phyloP scores from a whole-genome alignment of 2,888 invertebrate genomes.

The Melinopterus prodromus region DNA sequence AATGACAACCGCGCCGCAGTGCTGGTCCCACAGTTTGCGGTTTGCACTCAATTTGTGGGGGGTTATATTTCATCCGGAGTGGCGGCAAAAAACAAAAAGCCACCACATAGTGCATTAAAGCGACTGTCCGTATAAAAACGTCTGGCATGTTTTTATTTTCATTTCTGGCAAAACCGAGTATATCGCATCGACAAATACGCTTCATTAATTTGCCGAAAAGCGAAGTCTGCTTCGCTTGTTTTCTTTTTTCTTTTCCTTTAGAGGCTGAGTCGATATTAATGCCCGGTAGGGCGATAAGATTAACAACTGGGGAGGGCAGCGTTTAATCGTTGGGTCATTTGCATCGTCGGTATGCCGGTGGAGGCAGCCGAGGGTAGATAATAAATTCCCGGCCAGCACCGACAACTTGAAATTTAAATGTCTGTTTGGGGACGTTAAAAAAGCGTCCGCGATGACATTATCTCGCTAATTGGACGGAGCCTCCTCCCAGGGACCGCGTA shows the following conservation, averaged over 20 bases:
- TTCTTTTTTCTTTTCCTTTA: background rate
- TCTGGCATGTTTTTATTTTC: background rate
- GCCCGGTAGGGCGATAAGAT: background rate
- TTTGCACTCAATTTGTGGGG: background rate
- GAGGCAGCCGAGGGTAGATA: background rate
- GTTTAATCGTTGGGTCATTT: background rate
- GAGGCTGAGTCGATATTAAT: conserved; percentile 7
- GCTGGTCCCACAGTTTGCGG: background rate
- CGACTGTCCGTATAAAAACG: background rate
- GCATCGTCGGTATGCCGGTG: background rate
- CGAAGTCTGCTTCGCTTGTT: background rate
- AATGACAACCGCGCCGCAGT: background rate
- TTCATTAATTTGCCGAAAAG: conserved; percentile 9
- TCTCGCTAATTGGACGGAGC: background rate
- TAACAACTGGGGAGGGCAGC: conserved; percentile 4
- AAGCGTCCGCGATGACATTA: background rate
- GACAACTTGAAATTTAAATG: background rate
- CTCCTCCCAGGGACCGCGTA: background rate
- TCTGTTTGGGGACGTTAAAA: background rate
- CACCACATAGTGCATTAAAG: background rate
- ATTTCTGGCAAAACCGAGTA: conserved; percentile 16
- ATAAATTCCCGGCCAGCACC: background rate
- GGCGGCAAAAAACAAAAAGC: background rate
- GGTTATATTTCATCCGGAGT: background rate
- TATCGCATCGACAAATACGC: conserved; percentile 5